Base-by-base conservation (phyloP, 2,797 vertebrate genomes). In the Cossypha niveicapilla region DNA sequence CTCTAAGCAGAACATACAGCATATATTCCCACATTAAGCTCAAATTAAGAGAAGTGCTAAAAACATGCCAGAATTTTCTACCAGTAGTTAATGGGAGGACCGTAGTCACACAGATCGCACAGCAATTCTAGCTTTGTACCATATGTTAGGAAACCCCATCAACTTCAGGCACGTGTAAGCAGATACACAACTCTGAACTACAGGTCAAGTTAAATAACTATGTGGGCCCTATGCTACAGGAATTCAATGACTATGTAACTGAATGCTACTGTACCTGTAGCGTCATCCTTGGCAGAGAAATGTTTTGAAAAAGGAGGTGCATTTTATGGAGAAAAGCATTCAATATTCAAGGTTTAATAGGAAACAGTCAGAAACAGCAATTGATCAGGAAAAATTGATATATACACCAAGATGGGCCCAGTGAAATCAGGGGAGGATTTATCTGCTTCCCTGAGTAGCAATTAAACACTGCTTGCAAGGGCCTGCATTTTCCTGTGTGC, bases 221-320 rank as follows among this genome's bases (percentile, higher is more conserved):
- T 10, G 58, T 7, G 34, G 76, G 37, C 28, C 44, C n/a, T 84
- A 50, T 8, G 12, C 92, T 89, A 92, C 66, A 73, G 44, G 50
- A 94, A 54, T 25, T 87, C 65, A 56, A 1, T 70, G 71, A 88
- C 74, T 60, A 63, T 18, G 1, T 1, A 41, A 76, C 80, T 70
- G 86, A 50, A 41, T 53, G 44, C 81, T 79, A 76, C 78, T 34
- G 48, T 96, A 97, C 95, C 95, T 93, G 91, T 41, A 82, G 68
- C 78, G 93, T 71, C 39, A 11, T 92, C 94, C 68, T 54, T 30
- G 78, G 47, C 18, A 67, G 54, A 79, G 61, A 76, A 75, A 86
- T 4, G 54, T 73, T 92, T 83, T 56, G 51, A 45, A 35, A 35
- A 39, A 61, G 54, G 48, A 67, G 45, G 17, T 24, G 18, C 47